Evolutionary conservation across 2,888 invertebrate species (phyloP), one percentile per base, ranked within the genome.

Genomic region (Drosophila lacicola): DNA sequence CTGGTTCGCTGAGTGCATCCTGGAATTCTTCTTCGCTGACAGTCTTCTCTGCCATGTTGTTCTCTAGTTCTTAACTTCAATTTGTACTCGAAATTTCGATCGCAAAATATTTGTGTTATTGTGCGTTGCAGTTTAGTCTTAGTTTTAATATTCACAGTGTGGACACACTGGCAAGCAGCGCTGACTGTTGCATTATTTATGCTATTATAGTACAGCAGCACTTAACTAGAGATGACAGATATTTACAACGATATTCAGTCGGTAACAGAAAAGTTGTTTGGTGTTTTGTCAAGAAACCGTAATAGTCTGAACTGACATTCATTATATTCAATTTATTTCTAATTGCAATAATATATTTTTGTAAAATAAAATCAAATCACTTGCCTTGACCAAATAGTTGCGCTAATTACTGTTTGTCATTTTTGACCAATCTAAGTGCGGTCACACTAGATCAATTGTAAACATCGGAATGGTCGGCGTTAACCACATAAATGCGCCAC

Each of bases 11-110:
- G 1, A 89, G 37, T 4, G 92, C 91, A 60, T 91, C 92, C n/a
- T 91, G 86, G 51, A 89, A 92, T 46, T 91, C 92, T 9, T 92
- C 91, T 21, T 91, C 92, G 51, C 84, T 90, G 46, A 78, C 86
- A 5, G 60, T 54, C 36, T 80, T 77, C 3, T 77, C 63, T 41
- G 89, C 78, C 64, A 88, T 83, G 1, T 14, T 41, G 41, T 11
- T 17, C 6, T 1, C 42, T 33, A 19, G n/a, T 21, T 47, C 53
- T 55, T 11, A 19, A 44, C 45, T n/a, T 11, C 57, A 58, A 49
- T 64, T 21, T 47, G 50, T 66, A 69, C 72, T 74, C 33, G 51
- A 73, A 71, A 64, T 70, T 83, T 80, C 55, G 51, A 21, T 25
- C 21, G 39, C 54, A 68, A 81, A 74, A 29, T 68, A 82, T 63